Evolutionary conservation across 2,113 vertebrate genomes (phyloP).

Genomic region (Tringa solitaria): DNA sequence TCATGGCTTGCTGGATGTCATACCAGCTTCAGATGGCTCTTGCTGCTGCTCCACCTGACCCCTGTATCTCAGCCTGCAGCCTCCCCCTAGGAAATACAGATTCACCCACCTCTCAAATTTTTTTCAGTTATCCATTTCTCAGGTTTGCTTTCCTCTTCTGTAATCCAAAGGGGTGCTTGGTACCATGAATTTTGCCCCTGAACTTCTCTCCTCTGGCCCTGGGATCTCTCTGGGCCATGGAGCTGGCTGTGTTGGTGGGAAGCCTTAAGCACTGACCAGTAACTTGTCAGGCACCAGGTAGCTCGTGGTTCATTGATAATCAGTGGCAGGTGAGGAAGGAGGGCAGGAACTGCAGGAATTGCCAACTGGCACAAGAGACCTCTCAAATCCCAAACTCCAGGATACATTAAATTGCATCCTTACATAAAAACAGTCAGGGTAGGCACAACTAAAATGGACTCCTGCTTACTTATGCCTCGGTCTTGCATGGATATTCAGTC

Average conservation of each 20-base stretch:
- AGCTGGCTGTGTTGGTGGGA: background rate
- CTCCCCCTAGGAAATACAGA: background rate
- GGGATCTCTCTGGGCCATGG: background rate
- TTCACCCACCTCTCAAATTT: background rate
- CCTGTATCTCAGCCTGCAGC: background rate
- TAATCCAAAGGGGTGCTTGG: background rate
- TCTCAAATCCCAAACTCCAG: background rate
- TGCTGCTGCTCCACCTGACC: background rate
- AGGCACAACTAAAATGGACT: background rate
- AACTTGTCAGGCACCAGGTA: background rate
- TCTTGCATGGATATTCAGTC: background rate
- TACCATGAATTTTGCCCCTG: background rate
- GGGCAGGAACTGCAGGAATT: background rate
- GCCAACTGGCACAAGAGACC: background rate
- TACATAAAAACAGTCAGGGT: background rate
- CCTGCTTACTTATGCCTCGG: background rate
- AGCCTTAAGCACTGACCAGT: background rate
- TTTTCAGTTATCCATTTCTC: background rate
- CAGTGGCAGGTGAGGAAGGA: background rate
- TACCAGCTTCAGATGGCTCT: background rate
- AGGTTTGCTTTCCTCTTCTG: background rate
- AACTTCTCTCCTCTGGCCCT: background rate
- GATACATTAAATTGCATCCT: background rate
- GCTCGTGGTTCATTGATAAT: background rate
- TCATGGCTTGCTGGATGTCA: fast-evolving